Evolutionary conservation across 1,140 invertebrate species (phyloP), one percentile per base, ranked within the genome.

Genomic region (Microplitis demolitor): DNA sequence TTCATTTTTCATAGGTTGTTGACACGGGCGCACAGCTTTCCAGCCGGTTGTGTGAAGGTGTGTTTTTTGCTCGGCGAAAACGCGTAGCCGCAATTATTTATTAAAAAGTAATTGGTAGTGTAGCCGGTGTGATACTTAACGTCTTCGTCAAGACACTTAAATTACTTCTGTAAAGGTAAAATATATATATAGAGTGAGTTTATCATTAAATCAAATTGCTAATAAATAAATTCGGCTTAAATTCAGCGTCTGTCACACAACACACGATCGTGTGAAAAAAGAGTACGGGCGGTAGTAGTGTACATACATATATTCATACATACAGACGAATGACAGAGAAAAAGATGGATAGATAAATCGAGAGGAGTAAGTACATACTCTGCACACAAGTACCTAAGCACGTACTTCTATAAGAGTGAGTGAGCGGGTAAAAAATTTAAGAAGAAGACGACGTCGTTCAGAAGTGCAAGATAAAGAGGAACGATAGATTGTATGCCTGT

Each of bases 1-100:
- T 60, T 34, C 3, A 60, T 72, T 67, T 72, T 72, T 72, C 71
- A 66, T 72, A 61, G 71, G 71, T 72, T 72, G 71, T 72, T 72
- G 71, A 72, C 71, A 72, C 71, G 64, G 63, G 54, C 63, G 4
- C 6, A 45, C 39, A 24, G 16, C 63, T 61, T 35, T 61, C 64
- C 71, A 72, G 71, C 63, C 71, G 63, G 71, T 72, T 16, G 53
- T 64, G 63, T 66, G 31, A 53, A 67, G 66, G 66, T 67, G 66
- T 67, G 37, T 72, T 72, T 72, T 66, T 72, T 67, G 60, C 60
- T 64, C 61, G 24, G 31, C 60, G 51, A 71, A 64, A 64, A 51
- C 24, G 39, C 34, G 35, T 51, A 67, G 66, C 66, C 31, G 33
- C 50, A 67, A 67, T 67, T 54, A 67, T 54, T 67, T 54, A 45